Evolutionary conservation across 2,888 invertebrate species (phyloP), one percentile per base, ranked within the genome.

Genomic region (Drosophila ezoana): DNA sequence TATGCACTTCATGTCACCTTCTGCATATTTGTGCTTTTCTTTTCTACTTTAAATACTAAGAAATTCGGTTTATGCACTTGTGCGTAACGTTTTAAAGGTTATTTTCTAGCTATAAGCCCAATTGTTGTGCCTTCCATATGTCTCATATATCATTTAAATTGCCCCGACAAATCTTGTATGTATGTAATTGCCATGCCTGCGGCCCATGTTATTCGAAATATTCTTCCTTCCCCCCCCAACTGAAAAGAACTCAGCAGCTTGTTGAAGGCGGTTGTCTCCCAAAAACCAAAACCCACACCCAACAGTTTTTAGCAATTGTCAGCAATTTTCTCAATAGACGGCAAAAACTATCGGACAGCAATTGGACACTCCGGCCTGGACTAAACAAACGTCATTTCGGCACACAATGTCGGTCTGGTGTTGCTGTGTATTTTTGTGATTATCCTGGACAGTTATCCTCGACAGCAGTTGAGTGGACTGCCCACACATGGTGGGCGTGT

Each of bases 291-390:
- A 37, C 62, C 37, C 71, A 47, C 32, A 38, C 45, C 58, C 35
- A 52, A 45, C 35, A 45, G 62, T 84, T 90, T 89, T 89, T 73
- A 81, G 90, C 89, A 90, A 90, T 90, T 89, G 91, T 89, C 89
- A 90, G 91, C 89, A 87, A 83, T 90, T 89, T 87, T 87, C 73
- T 70, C 72, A 76, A 76, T 78, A 51, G 73, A 66, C 64, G 56
- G 70, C 74, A 76, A 80, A 89, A 89, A 84, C 88, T 89, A 89
- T 89, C 67, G 65, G 69, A 71, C 60, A 71, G 28, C 61, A 18
- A 16, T n/a, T 16, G 53, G 35, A 23, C 33, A 28, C n/a, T 9
- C n/a, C 16, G 13, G 23, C 14, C 41, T 33, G 63, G 65, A 74
- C 85, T 77, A 84, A 81, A 65, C 87, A 87, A 89, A 87, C 87